Evolutionary conservation across 2,888 invertebrate species (phyloP).

Genomic region (Gonocerus acuteangulatus): DNA sequence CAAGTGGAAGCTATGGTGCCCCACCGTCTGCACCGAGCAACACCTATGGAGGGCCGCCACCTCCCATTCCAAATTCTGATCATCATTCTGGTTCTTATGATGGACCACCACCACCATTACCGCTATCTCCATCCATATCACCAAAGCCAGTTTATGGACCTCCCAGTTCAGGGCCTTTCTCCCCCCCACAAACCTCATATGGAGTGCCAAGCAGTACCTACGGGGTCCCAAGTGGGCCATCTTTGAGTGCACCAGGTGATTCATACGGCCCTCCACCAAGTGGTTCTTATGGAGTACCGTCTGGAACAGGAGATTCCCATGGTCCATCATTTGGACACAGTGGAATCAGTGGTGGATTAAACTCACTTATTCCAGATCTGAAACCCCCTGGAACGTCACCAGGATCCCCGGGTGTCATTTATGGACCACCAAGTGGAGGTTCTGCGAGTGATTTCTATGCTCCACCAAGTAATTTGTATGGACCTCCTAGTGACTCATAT

Average conservation of each 20-base stretch:
- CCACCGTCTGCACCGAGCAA: constrained; percentile 28
- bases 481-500: constrained; percentile 18
- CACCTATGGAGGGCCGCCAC: constrained; percentile 26
- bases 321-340: constrained; percentile 41
- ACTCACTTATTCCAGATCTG: constrained; percentile 12
- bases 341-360: constrained; percentile 39
- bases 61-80: constrained; percentile 16
- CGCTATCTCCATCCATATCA: constrained; percentile 26
- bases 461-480: constrained; percentile 24
- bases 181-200: constrained; percentile 11
- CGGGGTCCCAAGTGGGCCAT: constrained; percentile 33
- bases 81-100: constrained; percentile 22
- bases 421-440: constrained; percentile 44
- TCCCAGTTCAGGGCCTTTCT: neutral
- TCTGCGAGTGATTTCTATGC: constrained; percentile 20
- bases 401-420: constrained; percentile 46
- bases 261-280: constrained; percentile 33
- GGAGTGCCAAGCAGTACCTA: constrained; percentile 9
- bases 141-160: constrained; percentile 19
- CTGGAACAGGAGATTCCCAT: constrained; percentile 48
- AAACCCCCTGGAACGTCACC: neutral
- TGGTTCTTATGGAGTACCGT: constrained; percentile 22
- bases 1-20: constrained; percentile 25
- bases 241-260: constrained; percentile 25
- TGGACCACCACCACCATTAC: constrained; percentile 29